A percentile compares a stretch with the other conserved stretches of the same genome.
Conservation (phyloP, 2,113 vertebrate species). For the Indicator indicator region DNA sequence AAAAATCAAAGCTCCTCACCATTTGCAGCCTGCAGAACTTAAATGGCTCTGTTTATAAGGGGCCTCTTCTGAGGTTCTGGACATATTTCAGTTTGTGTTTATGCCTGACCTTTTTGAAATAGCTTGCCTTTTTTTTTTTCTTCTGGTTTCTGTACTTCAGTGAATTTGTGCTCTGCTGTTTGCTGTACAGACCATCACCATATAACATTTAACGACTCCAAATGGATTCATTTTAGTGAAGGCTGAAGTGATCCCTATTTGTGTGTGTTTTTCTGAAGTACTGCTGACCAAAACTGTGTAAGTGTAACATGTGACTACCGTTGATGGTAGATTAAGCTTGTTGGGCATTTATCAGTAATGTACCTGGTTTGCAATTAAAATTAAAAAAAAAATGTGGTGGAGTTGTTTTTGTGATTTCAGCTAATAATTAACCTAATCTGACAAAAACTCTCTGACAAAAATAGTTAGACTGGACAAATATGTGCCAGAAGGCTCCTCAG, state of each 20-base stretch:
- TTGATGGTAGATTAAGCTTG: slow-evolving; percentile 25
- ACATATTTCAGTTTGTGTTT: neutral
- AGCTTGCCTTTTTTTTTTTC: neutral
- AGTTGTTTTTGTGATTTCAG: slow-evolving; percentile 17
- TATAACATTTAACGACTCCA: neutral
- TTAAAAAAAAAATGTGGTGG: neutral
- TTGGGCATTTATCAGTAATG: neutral
- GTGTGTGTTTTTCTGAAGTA: neutral
- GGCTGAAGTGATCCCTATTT: neutral
- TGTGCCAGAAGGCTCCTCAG: neutral
- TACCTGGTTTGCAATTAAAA: slow-evolving; percentile 5
- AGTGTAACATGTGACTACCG: neutral
- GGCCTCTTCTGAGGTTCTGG: neutral
- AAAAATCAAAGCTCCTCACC: neutral
- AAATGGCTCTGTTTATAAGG: neutral
- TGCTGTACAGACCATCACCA: neutral
- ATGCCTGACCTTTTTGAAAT: neutral
- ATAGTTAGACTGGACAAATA: neutral
- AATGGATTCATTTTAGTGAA: neutral
- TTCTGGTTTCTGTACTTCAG: neutral
- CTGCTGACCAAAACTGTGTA: slow-evolving; percentile 24
- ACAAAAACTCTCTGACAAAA: neutral
- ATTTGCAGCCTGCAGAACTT: neutral
- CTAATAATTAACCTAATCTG: slow-evolving; percentile 42
- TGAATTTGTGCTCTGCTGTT: neutral